Percentiles rank a stretch among this genome's conserved stretches.
phyloP scores from a whole-genome alignment of 53 echinoderm and acorn worm species.

The Holothuria scabra region DNA sequence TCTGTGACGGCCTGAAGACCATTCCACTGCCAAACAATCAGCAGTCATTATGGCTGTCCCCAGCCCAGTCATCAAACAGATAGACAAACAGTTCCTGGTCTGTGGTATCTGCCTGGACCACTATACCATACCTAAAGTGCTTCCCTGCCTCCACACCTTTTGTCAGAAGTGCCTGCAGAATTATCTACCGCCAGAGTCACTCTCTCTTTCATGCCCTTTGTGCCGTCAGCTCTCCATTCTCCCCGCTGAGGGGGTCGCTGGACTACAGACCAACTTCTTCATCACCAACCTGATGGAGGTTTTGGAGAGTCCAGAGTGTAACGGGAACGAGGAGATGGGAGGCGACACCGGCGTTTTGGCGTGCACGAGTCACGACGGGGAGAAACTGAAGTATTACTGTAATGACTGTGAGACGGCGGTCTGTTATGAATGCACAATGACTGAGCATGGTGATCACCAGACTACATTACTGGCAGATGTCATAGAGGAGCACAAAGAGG shows the following conservation, averaged over 20 bases:
- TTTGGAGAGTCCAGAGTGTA: constrained; percentile 90
- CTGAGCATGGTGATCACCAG: constrained; percentile 89
- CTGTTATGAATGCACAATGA: constrained; percentile 86
- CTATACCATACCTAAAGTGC: constrained; percentile 93
- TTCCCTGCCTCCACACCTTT: constrained; percentile 98
- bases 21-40: constrained; percentile 51
- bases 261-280: constrained; percentile 94
- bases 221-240: constrained; percentile 96
- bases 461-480: constrained; percentile 88
- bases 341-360: constrained; percentile 66
- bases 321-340: constrained; percentile 49
- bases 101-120: constrained; percentile 99
- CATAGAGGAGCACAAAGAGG: constrained; percentile 95
- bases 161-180: constrained; percentile 98
- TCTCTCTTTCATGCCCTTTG: constrained; percentile 91
- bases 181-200: constrained; percentile 92
- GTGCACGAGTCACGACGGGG: constrained; percentile 87
- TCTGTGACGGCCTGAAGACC: constrained; percentile 54
- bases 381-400: constrained; percentile 89
- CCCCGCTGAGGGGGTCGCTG: constrained; percentile 89
- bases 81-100: constrained; percentile 97
- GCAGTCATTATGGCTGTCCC: constrained; percentile 84
- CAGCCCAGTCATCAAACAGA: constrained; percentile 99
- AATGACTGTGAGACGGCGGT: constrained; percentile 96
- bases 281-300: constrained; percentile 99